These are phyloP conservation scores for Gasterosteus nipponicus DNA, from an alignment of 2,113 vertebrate genomes.

Conservation along the genomic window DNA sequence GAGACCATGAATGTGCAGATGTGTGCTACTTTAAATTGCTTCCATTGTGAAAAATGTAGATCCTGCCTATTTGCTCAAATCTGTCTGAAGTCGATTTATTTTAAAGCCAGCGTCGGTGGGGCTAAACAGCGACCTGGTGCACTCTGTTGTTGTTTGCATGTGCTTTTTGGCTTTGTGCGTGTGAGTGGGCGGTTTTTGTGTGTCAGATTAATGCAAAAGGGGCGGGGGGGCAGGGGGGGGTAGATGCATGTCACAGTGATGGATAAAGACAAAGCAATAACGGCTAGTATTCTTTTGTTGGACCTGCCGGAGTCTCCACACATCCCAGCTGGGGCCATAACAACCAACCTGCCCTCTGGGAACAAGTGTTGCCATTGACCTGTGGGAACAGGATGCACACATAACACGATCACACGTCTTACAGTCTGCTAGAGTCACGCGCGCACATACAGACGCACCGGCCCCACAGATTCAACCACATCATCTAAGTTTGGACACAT, in stretches of 20 bases:
- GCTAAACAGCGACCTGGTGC: not conserved
- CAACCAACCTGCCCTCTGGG: conserved; percentile 56
- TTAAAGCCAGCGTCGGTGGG: not conserved
- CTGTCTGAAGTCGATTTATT: not conserved
- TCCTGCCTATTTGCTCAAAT: not conserved
- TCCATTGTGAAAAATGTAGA: not conserved
- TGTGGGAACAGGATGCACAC: conserved; percentile 34
- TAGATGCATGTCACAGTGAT: not conserved
- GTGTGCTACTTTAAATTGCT: not conserved
- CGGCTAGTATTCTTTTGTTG: conserved; percentile 34
- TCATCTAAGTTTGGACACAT: not conserved
- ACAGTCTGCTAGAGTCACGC: not conserved
- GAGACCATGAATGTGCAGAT: not conserved
- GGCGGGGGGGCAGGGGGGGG: not conserved
- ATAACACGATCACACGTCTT: conserved; percentile 25
- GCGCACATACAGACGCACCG: not conserved
- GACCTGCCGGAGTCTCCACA: conserved; percentile 55
- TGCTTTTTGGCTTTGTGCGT: not conserved
- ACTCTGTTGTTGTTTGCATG: not conserved
- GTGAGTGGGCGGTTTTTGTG: not conserved
- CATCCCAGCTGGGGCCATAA: conserved; percentile 63
- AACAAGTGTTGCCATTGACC: conserved; percentile 42
- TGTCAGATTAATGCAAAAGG: not conserved
- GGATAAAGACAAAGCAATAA: conserved; percentile 12
- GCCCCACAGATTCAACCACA: conserved; percentile 5